phyloP scores from a whole-genome alignment of 2,888 invertebrate genomes.

The Pristionchus fissidentatus region DNA sequence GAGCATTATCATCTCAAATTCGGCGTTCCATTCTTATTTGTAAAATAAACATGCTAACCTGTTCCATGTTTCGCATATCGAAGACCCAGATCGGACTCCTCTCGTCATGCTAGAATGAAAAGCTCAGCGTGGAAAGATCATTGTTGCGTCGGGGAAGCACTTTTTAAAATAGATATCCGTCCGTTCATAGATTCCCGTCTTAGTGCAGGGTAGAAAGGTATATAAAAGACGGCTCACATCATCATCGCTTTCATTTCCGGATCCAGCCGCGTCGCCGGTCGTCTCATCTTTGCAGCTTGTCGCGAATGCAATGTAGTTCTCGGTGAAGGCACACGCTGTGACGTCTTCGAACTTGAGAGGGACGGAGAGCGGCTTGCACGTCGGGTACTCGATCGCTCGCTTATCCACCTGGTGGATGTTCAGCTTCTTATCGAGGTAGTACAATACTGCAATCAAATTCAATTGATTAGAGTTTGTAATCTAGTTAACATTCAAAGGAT shows the following conservation, averaged over 20 bases:
- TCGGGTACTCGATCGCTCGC: not conserved
- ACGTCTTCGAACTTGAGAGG: not conserved
- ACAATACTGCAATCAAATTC: not conserved
- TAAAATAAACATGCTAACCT: not conserved
- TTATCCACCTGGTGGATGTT: conserved; percentile 3
- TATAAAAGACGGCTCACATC: not conserved
- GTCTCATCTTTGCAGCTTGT: not conserved
- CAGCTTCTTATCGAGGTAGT: conserved; percentile 10
- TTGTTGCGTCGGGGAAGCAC: not conserved
- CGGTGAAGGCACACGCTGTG: conserved; percentile 13
- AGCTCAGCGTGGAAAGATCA: not conserved
- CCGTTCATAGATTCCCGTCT: too few species aligned
- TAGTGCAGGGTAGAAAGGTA: too few species aligned
- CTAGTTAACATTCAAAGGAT: too few species aligned
- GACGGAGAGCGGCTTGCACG: not conserved
- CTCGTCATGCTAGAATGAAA: not conserved
- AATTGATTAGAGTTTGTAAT: not conserved
- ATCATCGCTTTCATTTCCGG: not conserved
- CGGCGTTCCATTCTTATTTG: too few species aligned
- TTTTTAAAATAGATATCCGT: not conserved
- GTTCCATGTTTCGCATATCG: conserved; percentile 23
- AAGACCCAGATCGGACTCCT: conserved; percentile 26
- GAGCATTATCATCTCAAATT: too few species aligned
- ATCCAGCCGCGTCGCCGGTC: not conserved
- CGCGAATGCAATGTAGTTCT: conserved; percentile 23